Evolutionary conservation across 2,888 invertebrate genomes (phyloP).

Genomic region (Arge pagana): DNA sequence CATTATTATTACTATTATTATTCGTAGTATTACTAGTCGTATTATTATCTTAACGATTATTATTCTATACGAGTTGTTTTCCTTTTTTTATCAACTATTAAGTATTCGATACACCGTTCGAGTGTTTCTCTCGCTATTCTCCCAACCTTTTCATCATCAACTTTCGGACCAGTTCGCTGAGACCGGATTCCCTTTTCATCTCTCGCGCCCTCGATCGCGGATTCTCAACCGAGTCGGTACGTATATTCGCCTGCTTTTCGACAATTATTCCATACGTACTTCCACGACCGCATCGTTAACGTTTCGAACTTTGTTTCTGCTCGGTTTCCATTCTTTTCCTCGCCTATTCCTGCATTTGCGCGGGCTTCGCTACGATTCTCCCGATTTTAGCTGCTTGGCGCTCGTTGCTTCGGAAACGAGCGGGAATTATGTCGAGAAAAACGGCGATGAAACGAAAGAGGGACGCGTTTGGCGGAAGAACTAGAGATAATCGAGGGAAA

Average conservation of each 20-base stretch:
- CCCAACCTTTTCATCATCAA: too few relatives aligned
- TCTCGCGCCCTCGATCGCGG: slow-evolving; percentile 10
- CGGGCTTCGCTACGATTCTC: too few relatives aligned
- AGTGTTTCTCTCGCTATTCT: not conserved
- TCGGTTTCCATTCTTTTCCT: slow-evolving; percentile 2
- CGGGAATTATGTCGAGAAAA: too few relatives aligned
- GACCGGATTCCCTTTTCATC: slow-evolving; percentile 6
- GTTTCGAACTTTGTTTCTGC: slow-evolving; percentile 1
- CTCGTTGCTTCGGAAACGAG: too few relatives aligned
- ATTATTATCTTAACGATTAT: not conserved
- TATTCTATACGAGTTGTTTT: not conserved
- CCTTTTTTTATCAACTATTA: not conserved
- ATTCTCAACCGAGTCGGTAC: slow-evolving; percentile 14
- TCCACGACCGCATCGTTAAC: not conserved
- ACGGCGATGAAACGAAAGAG: too few relatives aligned
- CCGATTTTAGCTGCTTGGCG: too few relatives aligned
- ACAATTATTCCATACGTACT: slow-evolving; percentile 1
- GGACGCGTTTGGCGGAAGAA: too few relatives aligned
- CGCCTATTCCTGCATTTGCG: slow-evolving; percentile 1
- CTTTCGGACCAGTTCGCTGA: too few relatives aligned
- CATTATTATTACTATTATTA: not conserved
- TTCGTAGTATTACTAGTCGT: not conserved
- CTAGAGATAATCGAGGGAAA: too few relatives aligned
- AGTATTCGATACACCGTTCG: not conserved
- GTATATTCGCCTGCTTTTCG: slow-evolving; percentile 13